Percentiles rank a stretch among this genome's conserved stretches.
phyloP scores from a whole-genome alignment of 2,113 vertebrate species.

The Cinclus mexicanus region DNA sequence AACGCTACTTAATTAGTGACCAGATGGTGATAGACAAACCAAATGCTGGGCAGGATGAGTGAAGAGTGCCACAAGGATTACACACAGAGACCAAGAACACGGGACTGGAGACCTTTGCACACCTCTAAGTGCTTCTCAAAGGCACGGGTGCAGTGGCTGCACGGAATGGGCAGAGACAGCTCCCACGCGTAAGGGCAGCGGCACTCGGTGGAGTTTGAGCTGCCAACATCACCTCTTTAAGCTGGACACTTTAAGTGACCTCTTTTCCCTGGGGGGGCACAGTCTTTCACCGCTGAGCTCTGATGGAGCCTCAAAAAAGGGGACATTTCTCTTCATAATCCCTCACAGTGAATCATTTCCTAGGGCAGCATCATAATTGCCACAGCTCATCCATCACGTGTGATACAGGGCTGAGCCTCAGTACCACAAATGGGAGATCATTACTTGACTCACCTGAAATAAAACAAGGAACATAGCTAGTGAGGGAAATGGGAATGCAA shows the following conservation, averaged over 20 bases:
- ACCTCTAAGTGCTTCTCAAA: background rate
- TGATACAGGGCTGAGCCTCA: background rate
- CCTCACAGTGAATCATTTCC: background rate
- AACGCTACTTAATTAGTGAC: rapidly evolving
- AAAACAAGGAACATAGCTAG: background rate
- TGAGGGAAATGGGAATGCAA: background rate
- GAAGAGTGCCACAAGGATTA: background rate
- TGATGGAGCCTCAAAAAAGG: background rate
- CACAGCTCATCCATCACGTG: background rate
- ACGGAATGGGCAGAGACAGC: background rate
- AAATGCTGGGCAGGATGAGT: rapidly evolving
- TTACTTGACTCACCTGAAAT: background rate
- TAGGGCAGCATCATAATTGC: background rate
- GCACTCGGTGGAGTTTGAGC: background rate
- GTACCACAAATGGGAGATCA: background rate
- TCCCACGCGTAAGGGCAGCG: background rate
- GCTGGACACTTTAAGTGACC: background rate
- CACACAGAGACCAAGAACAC: background rate
- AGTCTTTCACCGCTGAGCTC: background rate
- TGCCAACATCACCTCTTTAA: background rate
- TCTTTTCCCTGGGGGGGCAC: background rate
- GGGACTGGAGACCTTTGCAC: background rate
- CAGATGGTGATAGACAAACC: background rate
- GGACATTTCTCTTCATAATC: background rate
- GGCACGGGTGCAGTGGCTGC: background rate